phyloP scores from a whole-genome alignment of 2,113 vertebrate genomes.

The Ctenomys sociabilis region DNA sequence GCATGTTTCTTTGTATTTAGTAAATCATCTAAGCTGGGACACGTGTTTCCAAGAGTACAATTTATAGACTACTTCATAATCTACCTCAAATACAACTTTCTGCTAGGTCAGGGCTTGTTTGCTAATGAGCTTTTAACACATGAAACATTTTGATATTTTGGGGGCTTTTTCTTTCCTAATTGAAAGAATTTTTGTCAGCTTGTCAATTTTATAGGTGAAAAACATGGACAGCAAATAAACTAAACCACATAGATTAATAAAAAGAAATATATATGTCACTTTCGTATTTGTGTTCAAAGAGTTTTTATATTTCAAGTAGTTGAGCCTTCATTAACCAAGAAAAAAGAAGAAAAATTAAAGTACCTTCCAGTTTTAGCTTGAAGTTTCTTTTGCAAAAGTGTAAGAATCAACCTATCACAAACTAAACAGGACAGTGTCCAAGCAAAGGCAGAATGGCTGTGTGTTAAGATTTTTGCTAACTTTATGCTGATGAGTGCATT shows the following conservation, averaged over 20 bases:
- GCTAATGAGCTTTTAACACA: constrained; percentile 43
- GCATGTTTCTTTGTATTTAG: constrained; percentile 85
- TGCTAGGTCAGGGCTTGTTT: neutral
- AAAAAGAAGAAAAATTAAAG: constrained; percentile 75
- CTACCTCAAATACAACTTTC: constrained; percentile 57
- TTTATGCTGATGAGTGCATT: neutral
- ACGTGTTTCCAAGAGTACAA: constrained; percentile 72
- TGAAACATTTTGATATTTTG: constrained; percentile 12
- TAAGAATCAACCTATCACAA: constrained; percentile 76
- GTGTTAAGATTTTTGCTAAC: constrained; percentile 72
- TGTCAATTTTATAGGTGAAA: constrained; percentile 75
- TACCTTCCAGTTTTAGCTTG: constrained; percentile 81
- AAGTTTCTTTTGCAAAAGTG: constrained; percentile 77
- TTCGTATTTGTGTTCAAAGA: constrained; percentile 68
- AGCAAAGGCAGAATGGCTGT: constrained; percentile 66
- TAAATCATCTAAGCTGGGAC: constrained; percentile 81
- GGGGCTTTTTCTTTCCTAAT: constrained; percentile 50
- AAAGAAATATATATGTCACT: constrained; percentile 69
- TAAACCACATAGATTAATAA: constrained; percentile 76
- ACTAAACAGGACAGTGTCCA: constrained; percentile 72
- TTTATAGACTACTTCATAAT: constrained; percentile 75
- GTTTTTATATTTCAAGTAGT: constrained; percentile 75
- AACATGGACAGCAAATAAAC: constrained; percentile 60
- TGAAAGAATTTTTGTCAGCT: constrained; percentile 56
- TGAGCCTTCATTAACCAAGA: constrained; percentile 80